Conservation (phyloP, 2,888 invertebrate genomes). For the Mesodorylaimus sp. region DNA sequence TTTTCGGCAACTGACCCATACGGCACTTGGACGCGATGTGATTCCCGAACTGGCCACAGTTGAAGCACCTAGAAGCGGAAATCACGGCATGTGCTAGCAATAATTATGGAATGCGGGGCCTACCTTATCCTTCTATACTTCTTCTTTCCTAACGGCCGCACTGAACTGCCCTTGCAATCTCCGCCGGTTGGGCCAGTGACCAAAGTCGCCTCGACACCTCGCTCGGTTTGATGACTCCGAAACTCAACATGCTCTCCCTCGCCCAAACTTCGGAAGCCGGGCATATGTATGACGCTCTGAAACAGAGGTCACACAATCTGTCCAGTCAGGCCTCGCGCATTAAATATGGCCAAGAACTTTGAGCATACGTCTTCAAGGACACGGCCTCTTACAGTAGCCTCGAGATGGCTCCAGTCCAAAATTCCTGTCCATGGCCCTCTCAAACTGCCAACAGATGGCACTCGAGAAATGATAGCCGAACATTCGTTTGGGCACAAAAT, state of each 20-base stretch:
- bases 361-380: too few species aligned
- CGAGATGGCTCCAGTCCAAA: background rate
- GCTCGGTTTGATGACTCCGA: constrained; percentile 60
- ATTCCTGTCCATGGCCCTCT: background rate
- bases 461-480: too few species aligned
- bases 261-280: constrained; percentile 65
- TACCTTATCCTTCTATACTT: constrained; percentile 67
- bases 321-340: background rate
- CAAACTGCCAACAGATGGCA: too few species aligned
- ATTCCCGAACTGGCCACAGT: constrained; percentile 77
- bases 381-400: background rate
- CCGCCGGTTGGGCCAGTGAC: constrained; percentile 58
- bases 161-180: constrained; percentile 62
- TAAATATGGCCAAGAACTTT: background rate
- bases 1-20: constrained; percentile 67
- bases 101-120: too few species aligned
- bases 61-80: constrained; percentile 52
- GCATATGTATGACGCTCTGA: constrained; percentile 76
- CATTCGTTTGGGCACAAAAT: too few species aligned
- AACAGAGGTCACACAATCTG: constrained; percentile 31
- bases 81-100: too few species aligned
- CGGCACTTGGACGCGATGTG: constrained; percentile 76
- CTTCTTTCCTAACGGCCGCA: constrained; percentile 59
- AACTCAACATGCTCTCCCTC: constrained; percentile 75
- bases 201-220: constrained; percentile 65